Evolutionary conservation across 1,140 invertebrate species (phyloP).

Genomic region (Ptiloglossa arizonensis): DNA sequence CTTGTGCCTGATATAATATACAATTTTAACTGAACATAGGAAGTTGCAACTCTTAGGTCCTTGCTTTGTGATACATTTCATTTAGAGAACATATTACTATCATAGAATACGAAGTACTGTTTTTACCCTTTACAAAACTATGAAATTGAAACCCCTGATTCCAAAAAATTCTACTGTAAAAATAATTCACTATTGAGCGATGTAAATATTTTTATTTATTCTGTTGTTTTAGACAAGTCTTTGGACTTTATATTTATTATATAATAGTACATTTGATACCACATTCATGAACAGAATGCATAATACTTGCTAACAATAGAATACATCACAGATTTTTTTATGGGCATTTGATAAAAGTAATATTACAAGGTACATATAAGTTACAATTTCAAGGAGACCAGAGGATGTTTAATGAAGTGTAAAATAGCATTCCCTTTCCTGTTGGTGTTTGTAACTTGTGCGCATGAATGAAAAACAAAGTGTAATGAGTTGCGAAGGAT

Average conservation of each 20-base stretch:
- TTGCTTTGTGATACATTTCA: neutral
- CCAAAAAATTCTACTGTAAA: slow-evolving; percentile 36
- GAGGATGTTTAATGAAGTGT: slow-evolving; percentile 7
- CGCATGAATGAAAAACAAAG: neutral
- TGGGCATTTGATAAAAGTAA: slow-evolving; percentile 35
- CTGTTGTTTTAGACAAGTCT: slow-evolving; percentile 17
- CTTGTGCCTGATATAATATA: slow-evolving; percentile 13
- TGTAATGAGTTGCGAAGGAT: neutral
- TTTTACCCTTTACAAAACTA: slow-evolving; percentile 10
- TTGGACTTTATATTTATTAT: slow-evolving; percentile 10
- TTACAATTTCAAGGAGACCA: neutral
- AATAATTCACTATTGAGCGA: slow-evolving; percentile 1
- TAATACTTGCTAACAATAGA: slow-evolving; percentile 28
- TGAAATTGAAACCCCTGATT: slow-evolving; percentile 52
- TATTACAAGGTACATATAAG: slow-evolving; percentile 5
- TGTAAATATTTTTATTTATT: slow-evolving; percentile 51
- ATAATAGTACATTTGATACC: slow-evolving; percentile 29
- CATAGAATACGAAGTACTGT: slow-evolving; percentile 2
- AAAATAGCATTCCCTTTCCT: slow-evolving; percentile 14
- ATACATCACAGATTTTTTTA: slow-evolving; percentile 49
- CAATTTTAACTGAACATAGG: slow-evolving; percentile 23
- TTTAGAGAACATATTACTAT: neutral
- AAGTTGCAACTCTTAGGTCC: neutral
- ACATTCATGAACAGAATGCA: slow-evolving; percentile 7
- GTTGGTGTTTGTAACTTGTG: neutral